Conservation (phyloP, 92 coral and sea anemone species). For the Umimayanthus kanabou region DNA sequence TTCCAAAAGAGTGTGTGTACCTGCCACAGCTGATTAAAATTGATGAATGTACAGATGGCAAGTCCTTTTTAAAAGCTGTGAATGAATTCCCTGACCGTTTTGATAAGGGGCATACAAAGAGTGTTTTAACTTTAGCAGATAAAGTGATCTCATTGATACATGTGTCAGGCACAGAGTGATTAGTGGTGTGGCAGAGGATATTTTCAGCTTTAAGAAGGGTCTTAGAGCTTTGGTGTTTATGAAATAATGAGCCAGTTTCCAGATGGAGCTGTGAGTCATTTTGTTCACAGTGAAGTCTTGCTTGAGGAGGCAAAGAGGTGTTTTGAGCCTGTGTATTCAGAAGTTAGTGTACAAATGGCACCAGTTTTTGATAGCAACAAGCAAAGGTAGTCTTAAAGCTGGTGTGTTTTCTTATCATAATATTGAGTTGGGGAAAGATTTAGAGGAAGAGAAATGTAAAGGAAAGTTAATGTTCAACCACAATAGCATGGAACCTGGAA, state of each 20-base stretch:
- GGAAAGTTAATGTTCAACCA: slow-evolving; percentile 58
- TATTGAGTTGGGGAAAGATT: neutral
- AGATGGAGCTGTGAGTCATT: slow-evolving; percentile 31
- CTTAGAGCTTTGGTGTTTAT: slow-evolving; percentile 29
- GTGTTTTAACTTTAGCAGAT: slow-evolving; percentile 45
- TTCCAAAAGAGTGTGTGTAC: slow-evolving; percentile 42
- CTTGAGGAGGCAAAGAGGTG: slow-evolving; percentile 55
- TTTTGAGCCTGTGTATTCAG: slow-evolving; percentile 55
- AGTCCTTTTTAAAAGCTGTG: slow-evolving; percentile 41
- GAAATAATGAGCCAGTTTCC: neutral
- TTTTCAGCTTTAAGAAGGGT: slow-evolving; percentile 41
- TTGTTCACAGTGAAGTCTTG: slow-evolving; percentile 29
- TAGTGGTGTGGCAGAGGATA: slow-evolving; percentile 51
- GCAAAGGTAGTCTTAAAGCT: slow-evolving; percentile 17
- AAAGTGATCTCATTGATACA: slow-evolving; percentile 48
- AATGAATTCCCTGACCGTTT: slow-evolving; percentile 50
- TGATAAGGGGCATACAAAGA: slow-evolving; percentile 65
- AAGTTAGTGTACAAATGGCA: slow-evolving; percentile 53
- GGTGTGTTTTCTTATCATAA: neutral
- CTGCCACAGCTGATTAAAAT: slow-evolving; percentile 1
- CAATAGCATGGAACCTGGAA: slow-evolving; percentile 17
- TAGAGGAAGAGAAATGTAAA: neutral
- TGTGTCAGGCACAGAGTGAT: slow-evolving; percentile 55
- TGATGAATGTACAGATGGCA: slow-evolving; percentile 38
- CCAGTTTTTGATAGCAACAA: slow-evolving; percentile 47